phyloP scores from a whole-genome alignment of 2,888 invertebrate genomes.

The Timema podura region DNA sequence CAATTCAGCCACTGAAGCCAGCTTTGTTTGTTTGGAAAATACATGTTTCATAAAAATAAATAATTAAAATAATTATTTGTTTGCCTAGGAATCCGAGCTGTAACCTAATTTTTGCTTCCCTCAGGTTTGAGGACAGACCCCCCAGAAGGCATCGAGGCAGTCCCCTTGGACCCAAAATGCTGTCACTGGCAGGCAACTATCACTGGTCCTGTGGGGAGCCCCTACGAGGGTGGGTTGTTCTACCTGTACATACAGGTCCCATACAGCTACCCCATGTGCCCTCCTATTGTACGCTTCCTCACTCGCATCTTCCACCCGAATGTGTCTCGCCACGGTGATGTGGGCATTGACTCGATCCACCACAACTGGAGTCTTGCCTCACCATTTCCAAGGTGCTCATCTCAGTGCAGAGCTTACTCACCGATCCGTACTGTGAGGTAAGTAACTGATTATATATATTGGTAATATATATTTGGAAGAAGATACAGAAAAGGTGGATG shows the following conservation, averaged over 20 bases:
- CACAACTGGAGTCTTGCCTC: constrained; percentile 95
- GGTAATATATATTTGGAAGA: too few relatives aligned
- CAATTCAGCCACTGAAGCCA: too few relatives aligned
- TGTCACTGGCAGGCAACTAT: constrained; percentile 95
- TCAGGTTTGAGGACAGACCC: constrained; percentile 63
- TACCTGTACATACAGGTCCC: constrained; percentile 73
- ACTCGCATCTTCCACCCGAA: constrained; percentile 94
- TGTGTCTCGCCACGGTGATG: constrained; percentile 91
- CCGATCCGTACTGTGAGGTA: constrained; percentile 84
- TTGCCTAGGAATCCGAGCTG: neutral
- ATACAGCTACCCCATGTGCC: constrained; percentile 78
- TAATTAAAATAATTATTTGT: neutral
- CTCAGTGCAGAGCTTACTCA: constrained; percentile 81
- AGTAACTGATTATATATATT: constrained; percentile 36
- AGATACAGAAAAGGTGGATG: too few relatives aligned
- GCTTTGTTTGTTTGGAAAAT: too few relatives aligned
- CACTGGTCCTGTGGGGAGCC: constrained; percentile 85
- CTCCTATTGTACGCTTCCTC: constrained; percentile 86
- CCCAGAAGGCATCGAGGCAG: constrained; percentile 80
- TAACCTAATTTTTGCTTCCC: constrained; percentile 18
- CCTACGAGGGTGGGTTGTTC: constrained; percentile 92
- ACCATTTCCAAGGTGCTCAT: constrained; percentile 86
- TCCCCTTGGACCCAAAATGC: constrained; percentile 72
- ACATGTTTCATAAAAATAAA: too few relatives aligned
- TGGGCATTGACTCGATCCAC: constrained; percentile 91